phyloP scores from a whole-genome alignment of 2,888 invertebrate species.

The Plebejus anna region DNA sequence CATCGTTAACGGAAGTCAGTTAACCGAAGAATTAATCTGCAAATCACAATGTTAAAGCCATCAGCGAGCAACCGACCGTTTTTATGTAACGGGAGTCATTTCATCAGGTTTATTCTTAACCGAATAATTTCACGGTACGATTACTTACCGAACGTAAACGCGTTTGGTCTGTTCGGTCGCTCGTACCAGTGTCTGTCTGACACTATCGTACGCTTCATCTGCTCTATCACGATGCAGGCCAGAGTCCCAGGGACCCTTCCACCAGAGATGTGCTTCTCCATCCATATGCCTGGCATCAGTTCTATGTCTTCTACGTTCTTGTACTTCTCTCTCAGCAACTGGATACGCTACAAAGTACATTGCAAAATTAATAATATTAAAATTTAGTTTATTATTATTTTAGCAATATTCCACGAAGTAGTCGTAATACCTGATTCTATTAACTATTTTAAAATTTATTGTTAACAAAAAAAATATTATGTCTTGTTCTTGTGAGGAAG shows the following conservation, averaged over 20 bases:
- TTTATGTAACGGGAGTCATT: constrained; percentile 17
- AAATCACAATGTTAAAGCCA: background rate
- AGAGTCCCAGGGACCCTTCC: constrained; percentile 92
- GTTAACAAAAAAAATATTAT: background rate
- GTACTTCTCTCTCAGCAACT: constrained; percentile 44
- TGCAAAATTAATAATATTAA: too few species aligned
- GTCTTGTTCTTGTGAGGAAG: background rate
- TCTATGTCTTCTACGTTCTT: constrained; percentile 89
- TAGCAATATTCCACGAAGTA: too few species aligned
- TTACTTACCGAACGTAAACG: constrained; percentile 48
- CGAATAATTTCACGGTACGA: background rate
- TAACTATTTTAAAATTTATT: too few species aligned
- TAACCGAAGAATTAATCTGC: background rate
- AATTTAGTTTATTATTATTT: too few species aligned
- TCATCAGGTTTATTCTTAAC: background rate
- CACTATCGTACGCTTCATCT: constrained; percentile 86
- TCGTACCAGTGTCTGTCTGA: constrained; percentile 91
- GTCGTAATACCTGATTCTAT: too few species aligned
- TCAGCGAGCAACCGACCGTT: constrained; percentile 1
- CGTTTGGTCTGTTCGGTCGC: constrained; percentile 46
- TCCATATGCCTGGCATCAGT: constrained; percentile 91
- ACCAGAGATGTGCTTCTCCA: constrained; percentile 87
- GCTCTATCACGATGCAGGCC: constrained; percentile 90
- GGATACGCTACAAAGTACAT: constrained; percentile 31
- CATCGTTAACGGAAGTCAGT: background rate